Evolutionary conservation across 2,888 invertebrate species (phyloP).

Genomic region (Heterodera filipjevi): DNA sequence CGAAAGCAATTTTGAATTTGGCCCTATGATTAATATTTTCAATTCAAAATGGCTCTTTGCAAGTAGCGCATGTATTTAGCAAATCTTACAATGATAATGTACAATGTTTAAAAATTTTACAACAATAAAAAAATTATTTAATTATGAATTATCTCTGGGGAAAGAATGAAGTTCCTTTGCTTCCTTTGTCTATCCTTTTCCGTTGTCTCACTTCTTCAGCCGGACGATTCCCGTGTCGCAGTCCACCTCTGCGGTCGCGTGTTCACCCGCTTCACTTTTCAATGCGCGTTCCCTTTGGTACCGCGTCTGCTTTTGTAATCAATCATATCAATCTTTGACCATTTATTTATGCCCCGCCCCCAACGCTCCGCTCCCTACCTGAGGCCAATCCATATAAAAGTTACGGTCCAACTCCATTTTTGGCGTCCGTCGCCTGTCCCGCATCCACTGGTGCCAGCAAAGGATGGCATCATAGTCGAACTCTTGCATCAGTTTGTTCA

Average conservation of each 20-base stretch:
- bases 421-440: neutral
- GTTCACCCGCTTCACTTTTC: neutral
- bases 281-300: neutral
- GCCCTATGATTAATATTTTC: too few species aligned
- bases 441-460: conserved; percentile 33
- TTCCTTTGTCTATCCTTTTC: neutral
- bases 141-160: too few species aligned
- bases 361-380: too few species aligned
- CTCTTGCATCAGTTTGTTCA: conserved; percentile 32
- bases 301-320: neutral
- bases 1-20: too few species aligned
- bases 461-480: conserved; percentile 32
- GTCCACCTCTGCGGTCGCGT: neutral
- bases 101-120: too few species aligned
- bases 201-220: neutral
- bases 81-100: too few species aligned
- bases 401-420: neutral
- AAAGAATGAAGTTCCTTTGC: too few species aligned
- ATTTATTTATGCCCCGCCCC: neutral
- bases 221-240: neutral
- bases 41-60: too few species aligned
- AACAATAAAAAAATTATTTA: too few species aligned
- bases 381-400: neutral
- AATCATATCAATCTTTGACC: neutral
- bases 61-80: too few species aligned